Base-by-base conservation (phyloP, 2,888 invertebrate genomes). In the Cremastinae sp. region DNA sequence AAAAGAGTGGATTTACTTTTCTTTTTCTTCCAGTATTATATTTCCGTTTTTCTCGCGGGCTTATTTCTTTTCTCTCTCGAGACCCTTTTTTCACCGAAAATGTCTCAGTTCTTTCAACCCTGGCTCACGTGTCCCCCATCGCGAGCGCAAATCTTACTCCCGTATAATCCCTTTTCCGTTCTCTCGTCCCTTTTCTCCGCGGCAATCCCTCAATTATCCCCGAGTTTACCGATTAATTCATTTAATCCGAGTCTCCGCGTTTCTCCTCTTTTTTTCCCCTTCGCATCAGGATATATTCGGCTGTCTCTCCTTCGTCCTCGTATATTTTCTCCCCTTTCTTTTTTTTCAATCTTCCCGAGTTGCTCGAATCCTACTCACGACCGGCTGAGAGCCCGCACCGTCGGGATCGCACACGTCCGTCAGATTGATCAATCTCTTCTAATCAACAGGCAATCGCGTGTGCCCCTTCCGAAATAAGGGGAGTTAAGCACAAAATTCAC, bases 401-500 rank as follows among this genome's bases (percentile, higher is more conserved):
- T 2, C 12, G 1, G 36, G 8, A n/a, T n/a, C 4, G 34, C 34
- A 47, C 20, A 47, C 61, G 61, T 34, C 41, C 59, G 61, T 68
- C 74, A 64, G 34, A 73, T 76, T 68, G 72, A 69, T 72, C 72
- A 68, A 72, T 72, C 68, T 73, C 61, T 76, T 72, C 75, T 75
- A 80, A 66, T 81, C 82, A 82, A 81, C 82, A 81, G 81, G 82
- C 81, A 81, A 80, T 79, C 79, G 79, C 77, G 80, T 78, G 78
- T 56, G 14, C 12, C 9, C 56, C n/a, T n/a, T n/a, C n/a, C n/a
- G n/a, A n/a, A 38, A 36, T 3, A 18, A 18, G 9, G 16, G 38
- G 73, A 5, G 14, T 22, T 68, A 41, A 72, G 51, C 56, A 9
- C 34, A 20, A 16, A 64, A 51, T 51, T 56, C 18, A 43, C 54